A percentile compares a stretch with the other conserved stretches of the same genome.
These are phyloP conservation scores for Mamestra configurata DNA, from an alignment of 1,140 invertebrate species.

Conservation along the genomic window DNA sequence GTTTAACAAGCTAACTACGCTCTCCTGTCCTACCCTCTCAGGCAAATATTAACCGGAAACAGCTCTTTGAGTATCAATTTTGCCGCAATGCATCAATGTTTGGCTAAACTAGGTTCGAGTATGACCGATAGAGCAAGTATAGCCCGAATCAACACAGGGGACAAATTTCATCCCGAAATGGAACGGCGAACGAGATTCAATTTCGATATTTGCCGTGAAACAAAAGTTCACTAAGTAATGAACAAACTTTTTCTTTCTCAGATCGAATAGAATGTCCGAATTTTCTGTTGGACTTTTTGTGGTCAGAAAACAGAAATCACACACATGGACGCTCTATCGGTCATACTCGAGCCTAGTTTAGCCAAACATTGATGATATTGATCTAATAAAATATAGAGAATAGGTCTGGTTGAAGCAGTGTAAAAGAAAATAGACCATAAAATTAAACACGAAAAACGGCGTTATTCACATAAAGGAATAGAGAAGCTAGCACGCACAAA, in stretches of 20 bases:
- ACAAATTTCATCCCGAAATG: slow-evolving; percentile 18
- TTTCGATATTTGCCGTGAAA: slow-evolving; percentile 37
- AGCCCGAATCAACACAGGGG: slow-evolving; percentile 13
- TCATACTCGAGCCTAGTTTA: too few relatives aligned
- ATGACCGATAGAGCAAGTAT: slow-evolving; percentile 9
- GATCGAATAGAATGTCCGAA: neutral
- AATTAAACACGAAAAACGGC: neutral
- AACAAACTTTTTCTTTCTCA: slow-evolving; percentile 9
- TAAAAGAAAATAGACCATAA: neutral
- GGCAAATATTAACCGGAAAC: slow-evolving; percentile 2
- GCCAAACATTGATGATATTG: neutral
- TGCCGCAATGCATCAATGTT: slow-evolving; percentile 22
- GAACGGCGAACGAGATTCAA: slow-evolving; percentile 17
- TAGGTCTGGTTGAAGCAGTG: too few relatives aligned
- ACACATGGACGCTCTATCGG: too few relatives aligned
- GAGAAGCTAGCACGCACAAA: neutral
- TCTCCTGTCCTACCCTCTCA: neutral
- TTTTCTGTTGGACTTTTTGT: neutral
- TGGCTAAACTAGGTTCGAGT: slow-evolving; percentile 3
- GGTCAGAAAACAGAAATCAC: too few relatives aligned
- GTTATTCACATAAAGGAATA: neutral
- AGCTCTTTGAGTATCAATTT: neutral
- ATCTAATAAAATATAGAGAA: neutral
- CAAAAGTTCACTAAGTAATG: slow-evolving; percentile 37
- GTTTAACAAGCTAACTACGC: too few relatives aligned